Conservation (phyloP, 35 echinoderm and acorn worm genomes). For the Hemicentrotus pulcherrimus region DNA sequence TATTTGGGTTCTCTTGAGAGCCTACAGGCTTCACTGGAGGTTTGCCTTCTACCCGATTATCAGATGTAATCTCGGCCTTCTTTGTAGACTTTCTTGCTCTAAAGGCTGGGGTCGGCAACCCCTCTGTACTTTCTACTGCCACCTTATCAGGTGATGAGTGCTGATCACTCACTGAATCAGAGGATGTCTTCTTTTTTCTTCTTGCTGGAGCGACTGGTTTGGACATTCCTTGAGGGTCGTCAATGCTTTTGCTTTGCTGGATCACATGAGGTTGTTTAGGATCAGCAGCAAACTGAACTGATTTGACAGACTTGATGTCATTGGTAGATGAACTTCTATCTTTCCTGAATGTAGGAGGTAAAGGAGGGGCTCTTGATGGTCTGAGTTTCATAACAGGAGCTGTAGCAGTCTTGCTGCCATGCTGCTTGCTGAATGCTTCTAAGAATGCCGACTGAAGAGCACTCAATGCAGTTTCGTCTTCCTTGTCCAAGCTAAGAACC, state of each 20-base stretch:
- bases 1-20: neutral
- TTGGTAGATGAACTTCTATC: constrained; percentile 22
- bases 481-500: neutral
- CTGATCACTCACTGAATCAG: neutral
- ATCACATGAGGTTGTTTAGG: neutral
- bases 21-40: neutral
- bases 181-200: constrained; percentile 4
- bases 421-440: constrained; percentile 15
- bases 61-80: neutral
- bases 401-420: neutral
- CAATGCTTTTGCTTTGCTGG: neutral
- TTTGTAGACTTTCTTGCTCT: neutral
- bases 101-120: neutral
- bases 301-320: neutral
- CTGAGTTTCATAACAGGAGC: constrained; percentile 24
- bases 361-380: neutral
- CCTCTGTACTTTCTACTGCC: neutral
- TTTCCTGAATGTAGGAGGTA: constrained; percentile 36
- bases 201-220: neutral
- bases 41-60: neutral
- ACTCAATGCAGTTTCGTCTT: neutral
- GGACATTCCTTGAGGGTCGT: neutral
- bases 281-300: neutral
- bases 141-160: neutral
- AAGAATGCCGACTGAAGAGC: constrained; percentile 40